Base-by-base conservation (phyloP, 1,140 invertebrate genomes). In the Augochlora pura region DNA sequence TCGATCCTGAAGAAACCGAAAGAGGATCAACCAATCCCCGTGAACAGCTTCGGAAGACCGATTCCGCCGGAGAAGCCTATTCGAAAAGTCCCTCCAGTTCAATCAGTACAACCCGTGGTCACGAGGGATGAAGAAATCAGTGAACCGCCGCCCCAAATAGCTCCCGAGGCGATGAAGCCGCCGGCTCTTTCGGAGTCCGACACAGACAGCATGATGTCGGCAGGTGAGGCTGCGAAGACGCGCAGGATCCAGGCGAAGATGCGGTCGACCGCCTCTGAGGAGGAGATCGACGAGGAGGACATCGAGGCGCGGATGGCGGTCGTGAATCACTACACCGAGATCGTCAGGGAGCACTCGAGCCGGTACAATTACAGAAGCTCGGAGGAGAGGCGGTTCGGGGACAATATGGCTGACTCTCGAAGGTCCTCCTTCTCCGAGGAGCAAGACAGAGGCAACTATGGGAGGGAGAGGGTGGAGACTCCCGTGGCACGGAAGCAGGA, bases 251-350 rank as follows among this genome's bases (percentile, higher is more conserved):
- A 91, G 72, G 85, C 90, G 23, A 89, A 87, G 72, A 85, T 42
- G 82, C 87, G 14, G 88, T 86, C 92, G 0, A 93, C 89, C 87
- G 93, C 91, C 64, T 93, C 90, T 85, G 93, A 88, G 14, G 81
- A 93, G 71, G 95, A 96, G 80, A 93, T 90, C 87, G 92, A 87
- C 62, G 88, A 93, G 81, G 95, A 96, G 82, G 95, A 95, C 88
- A 91, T 95, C 1, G 95, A 95, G 88, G 95, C 91, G 18, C 87
- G 89, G 63, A 88, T 91, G 87, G 92, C 95, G 1, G 94, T 96
- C 0, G 95, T 96, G 23, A 96, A 96, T 92, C 96, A 97, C 88
- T 97, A 97, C 82, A 96, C 96, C 25, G 96, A 96, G 88, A 95
- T 97, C 73, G 96, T 97, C 2, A 95, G 94, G 77, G 95, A 96